Percentiles rank a stretch among this genome's conserved stretches.
phyloP scores from a whole-genome alignment of 2,113 vertebrate genomes.

The Macquaria ambigua region DNA sequence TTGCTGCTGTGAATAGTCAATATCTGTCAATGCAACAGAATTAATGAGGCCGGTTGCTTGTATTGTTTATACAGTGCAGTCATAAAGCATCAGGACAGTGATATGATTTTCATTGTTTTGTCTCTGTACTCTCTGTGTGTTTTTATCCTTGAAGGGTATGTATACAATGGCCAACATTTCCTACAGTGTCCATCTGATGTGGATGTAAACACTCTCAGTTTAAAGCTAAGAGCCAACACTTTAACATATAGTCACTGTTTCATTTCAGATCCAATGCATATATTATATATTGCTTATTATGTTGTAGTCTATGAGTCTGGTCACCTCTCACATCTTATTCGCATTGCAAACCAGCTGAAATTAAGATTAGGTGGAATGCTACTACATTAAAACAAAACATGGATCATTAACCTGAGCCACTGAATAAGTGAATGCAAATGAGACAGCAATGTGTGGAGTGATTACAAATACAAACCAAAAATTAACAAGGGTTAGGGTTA shows the following conservation, averaged over 20 bases:
- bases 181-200: neutral
- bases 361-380: neutral
- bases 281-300: neutral
- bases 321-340: neutral
- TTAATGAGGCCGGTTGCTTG: neutral
- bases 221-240: neutral
- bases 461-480: neutral
- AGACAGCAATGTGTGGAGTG: too few relatives aligned
- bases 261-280: neutral
- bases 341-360: neutral
- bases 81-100: neutral
- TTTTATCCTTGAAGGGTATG: neutral
- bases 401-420: too few relatives aligned
- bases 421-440: too few relatives aligned
- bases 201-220: neutral
- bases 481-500: neutral
- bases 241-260: neutral
- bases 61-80: slow-evolving; percentile 5
- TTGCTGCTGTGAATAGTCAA: neutral
- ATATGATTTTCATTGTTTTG: neutral
- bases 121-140: neutral
- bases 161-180: neutral
- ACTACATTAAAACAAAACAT: neutral
- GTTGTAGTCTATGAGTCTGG: neutral
- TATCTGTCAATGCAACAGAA: neutral